These are phyloP conservation scores for Microchirus variegatus DNA, from an alignment of 2,797 vertebrate genomes.

Conservation along the genomic window DNA sequence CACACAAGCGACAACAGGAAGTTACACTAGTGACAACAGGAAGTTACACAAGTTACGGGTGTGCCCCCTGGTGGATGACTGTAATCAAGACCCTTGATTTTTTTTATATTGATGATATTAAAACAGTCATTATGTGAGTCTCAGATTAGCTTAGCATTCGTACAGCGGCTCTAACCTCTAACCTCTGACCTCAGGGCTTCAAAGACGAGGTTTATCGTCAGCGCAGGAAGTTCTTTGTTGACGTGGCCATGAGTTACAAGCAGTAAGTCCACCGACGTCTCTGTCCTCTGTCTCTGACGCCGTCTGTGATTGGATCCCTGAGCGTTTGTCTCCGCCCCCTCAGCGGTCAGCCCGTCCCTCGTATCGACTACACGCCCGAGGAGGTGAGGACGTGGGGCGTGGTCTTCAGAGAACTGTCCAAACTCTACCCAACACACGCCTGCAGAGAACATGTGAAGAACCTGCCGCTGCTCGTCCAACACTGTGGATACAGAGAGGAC, in stretches of 20 bases:
- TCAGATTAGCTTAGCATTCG: too few species aligned
- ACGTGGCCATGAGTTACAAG: slow-evolving; percentile 97
- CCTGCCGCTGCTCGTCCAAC: slow-evolving; percentile 90
- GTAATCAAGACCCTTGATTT: too few species aligned
- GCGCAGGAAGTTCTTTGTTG: slow-evolving; percentile 97
- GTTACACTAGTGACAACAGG: too few species aligned
- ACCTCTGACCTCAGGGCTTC: slow-evolving; percentile 89
- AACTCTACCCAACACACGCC: slow-evolving; percentile 95
- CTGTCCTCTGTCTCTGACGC: background rate
- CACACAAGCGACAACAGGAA: too few species aligned
- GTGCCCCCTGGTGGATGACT: too few species aligned
- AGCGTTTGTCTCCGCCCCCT: background rate
- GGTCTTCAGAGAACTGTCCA: slow-evolving; percentile 92
- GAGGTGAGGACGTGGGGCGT: slow-evolving; percentile 94
- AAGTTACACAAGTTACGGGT: too few species aligned
- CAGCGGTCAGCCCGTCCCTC: slow-evolving; percentile 94
- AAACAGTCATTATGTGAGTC: too few species aligned
- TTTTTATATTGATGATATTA: too few species aligned
- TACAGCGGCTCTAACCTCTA: background rate
- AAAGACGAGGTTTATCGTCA: slow-evolving; percentile 97
- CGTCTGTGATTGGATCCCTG: background rate
- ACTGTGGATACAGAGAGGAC: slow-evolving; percentile 94
- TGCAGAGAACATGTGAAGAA: slow-evolving; percentile 95
- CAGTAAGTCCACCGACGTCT: slow-evolving; percentile 84
- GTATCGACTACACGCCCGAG: slow-evolving; percentile 90